Base-by-base conservation (phyloP, 2,797 vertebrate species). In the Anableps anableps region DNA sequence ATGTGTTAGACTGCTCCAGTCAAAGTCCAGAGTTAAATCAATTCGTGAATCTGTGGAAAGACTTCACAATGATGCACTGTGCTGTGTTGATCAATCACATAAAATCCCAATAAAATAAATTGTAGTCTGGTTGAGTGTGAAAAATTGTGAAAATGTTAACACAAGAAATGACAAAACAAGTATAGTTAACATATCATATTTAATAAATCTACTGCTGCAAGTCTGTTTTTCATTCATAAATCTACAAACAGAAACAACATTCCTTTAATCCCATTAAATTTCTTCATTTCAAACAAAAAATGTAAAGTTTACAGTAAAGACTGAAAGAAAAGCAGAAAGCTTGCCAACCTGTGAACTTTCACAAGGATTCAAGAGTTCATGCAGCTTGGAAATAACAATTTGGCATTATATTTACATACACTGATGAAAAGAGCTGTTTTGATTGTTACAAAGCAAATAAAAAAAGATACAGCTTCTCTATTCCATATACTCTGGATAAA, bases 181-280 rank as follows among this genome's bases (percentile, higher is more conserved):
- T 80, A 68, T 41, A 55, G 70, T 85, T 83, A 78, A 75, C 58
- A 77, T 80, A 89, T 91, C 82, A 88, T 84, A 34, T 87, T 86
- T 86, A 86, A 86, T 92, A 81, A 83, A 84, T 89, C 82, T 86
- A 86, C 78, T 66, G 76, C 76, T 83, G 85, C 51, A 85, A 81
- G 47, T 64, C 80, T 60, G 82, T 83, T 76, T 83, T 85, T 74
- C 55, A 79, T 71, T 47, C 75, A 78, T 38, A 85, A 60, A 87
- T 82, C 76, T 91, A 72, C 77, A 85, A 72, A 93, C 78, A 71
- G 29, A 87, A 83, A 86, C 72, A 78, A 75, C 34, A 36, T 78
- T 43, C 43, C 74, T 83, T 81, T 45, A 79, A 70, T 72, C 77
- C 16, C 17, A 62, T 9, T 2, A 17, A 17, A 34, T 34, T 34